Evolutionary conservation across 2,797 vertebrate species (phyloP).

Genomic region (Florisuga fusca): DNA sequence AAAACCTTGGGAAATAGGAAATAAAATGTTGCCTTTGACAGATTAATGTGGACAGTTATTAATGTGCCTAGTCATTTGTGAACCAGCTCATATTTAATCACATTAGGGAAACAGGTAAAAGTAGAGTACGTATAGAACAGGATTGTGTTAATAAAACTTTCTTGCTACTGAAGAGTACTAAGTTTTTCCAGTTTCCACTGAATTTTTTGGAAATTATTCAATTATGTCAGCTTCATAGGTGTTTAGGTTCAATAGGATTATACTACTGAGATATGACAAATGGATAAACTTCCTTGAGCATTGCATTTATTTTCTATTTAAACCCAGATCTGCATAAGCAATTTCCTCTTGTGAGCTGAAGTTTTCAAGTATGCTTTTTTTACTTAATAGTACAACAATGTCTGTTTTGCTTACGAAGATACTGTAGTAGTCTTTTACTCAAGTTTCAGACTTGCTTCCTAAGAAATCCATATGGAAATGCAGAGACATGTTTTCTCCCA

Average conservation of each 20-base stretch:
- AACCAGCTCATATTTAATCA: neutral
- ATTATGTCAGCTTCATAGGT: neutral
- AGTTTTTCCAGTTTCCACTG: neutral
- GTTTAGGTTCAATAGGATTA: neutral
- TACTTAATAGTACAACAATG: neutral
- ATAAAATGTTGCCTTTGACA: neutral
- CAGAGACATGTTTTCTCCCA: neutral
- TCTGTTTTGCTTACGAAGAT: neutral
- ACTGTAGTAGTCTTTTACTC: neutral
- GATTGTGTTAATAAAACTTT: neutral
- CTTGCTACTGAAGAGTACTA: neutral
- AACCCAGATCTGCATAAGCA: neutral
- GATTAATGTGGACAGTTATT: neutral
- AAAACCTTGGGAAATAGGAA: conserved; percentile 3
- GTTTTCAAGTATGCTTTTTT: neutral
- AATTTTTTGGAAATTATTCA: neutral
- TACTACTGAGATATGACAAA: neutral
- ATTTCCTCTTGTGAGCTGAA: neutral
- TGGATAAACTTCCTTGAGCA: neutral
- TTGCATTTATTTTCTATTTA: neutral
- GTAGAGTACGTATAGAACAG: neutral
- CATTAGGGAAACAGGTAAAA: neutral
- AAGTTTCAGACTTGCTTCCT: neutral
- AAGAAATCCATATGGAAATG: neutral
- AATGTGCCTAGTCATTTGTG: neutral